A percentile compares a stretch with the other conserved stretches of the same genome.
Conservation (phyloP, 1,140 invertebrate genomes). For the Scaptomyza graminum region DNA sequence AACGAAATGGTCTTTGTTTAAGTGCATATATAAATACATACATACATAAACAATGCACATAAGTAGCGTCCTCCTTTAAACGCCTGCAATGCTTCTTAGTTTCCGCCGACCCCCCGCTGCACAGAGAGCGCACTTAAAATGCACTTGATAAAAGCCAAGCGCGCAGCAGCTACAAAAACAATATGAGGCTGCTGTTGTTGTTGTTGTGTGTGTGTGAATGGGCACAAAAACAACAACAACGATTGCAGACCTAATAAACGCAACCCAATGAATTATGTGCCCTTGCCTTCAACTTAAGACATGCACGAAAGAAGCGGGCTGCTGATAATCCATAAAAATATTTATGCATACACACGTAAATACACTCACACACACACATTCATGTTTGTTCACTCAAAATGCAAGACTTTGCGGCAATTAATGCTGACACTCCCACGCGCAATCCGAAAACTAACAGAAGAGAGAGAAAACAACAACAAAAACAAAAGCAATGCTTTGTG, state of each 20-base stretch:
- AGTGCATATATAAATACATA: slow-evolving; percentile 18
- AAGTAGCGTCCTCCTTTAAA: slow-evolving; percentile 31
- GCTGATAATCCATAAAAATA: slow-evolving; percentile 54
- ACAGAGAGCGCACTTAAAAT: slow-evolving; percentile 34
- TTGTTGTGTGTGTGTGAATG: slow-evolving; percentile 39
- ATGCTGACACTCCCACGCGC: slow-evolving; percentile 75
- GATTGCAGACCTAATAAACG: slow-evolving; percentile 54
- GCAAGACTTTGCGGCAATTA: slow-evolving; percentile 74
- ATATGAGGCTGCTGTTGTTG: slow-evolving; percentile 5
- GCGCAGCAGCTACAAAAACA: slow-evolving; percentile 30
- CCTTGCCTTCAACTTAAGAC: slow-evolving; percentile 27
- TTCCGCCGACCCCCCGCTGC: neutral
- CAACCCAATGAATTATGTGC: slow-evolving; percentile 58
- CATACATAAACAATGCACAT: slow-evolving; percentile 12
- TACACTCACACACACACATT: slow-evolving; percentile 38
- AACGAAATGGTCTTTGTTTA: slow-evolving; percentile 38
- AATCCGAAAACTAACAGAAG: slow-evolving; percentile 20
- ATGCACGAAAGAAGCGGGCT: slow-evolving; percentile 28
- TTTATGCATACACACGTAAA: slow-evolving; percentile 12
- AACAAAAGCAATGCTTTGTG: slow-evolving; percentile 61
- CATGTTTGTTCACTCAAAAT: slow-evolving; percentile 54
- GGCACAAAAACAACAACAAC: slow-evolving; percentile 24
- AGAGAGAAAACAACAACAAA: slow-evolving; percentile 51
- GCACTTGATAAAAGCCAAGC: slow-evolving; percentile 57
- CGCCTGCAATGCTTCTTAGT: neutral